Conservation (phyloP, 2,888 invertebrate species). For the Ditula angustiorana region DNA sequence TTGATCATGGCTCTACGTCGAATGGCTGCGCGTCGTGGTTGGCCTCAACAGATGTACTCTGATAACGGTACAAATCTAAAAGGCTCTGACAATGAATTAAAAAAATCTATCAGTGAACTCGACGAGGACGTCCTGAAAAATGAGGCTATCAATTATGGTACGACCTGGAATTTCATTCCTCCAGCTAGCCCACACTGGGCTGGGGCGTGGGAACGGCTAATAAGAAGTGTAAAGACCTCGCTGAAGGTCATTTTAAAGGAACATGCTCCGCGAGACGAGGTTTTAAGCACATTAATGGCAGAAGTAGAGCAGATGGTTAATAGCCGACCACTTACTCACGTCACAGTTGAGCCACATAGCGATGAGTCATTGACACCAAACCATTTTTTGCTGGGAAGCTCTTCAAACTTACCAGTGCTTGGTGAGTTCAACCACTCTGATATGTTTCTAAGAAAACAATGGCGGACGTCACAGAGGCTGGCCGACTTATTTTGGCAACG, state of each 20-base stretch:
- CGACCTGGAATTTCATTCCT: background rate
- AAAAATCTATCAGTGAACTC: background rate
- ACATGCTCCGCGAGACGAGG: conserved; percentile 12
- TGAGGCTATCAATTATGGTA: background rate
- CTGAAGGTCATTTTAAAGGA: background rate
- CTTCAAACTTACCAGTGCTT: too few relatives aligned
- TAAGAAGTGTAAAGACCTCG: background rate
- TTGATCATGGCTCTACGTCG: background rate
- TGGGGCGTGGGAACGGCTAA: background rate
- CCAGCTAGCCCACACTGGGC: background rate
- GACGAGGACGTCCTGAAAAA: background rate
- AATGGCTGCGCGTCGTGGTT: background rate
- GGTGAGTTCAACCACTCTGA: too few relatives aligned
- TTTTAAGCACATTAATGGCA: conserved; percentile 7
- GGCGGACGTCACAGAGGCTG: too few relatives aligned
- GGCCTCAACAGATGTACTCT: background rate
- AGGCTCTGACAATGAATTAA: background rate
- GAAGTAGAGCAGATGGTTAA: conserved; percentile 19
- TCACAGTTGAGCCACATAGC: conserved; percentile 33
- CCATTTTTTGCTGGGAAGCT: conserved; percentile 46
- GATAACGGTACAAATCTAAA: background rate
- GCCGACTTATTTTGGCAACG: too few relatives aligned
- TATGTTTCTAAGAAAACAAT: too few relatives aligned
- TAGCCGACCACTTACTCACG: conserved; percentile 64
- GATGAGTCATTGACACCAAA: conserved; percentile 50